phyloP scores from a whole-genome alignment of 2,797 vertebrate species.

The Moxostoma hubbsi region DNA sequence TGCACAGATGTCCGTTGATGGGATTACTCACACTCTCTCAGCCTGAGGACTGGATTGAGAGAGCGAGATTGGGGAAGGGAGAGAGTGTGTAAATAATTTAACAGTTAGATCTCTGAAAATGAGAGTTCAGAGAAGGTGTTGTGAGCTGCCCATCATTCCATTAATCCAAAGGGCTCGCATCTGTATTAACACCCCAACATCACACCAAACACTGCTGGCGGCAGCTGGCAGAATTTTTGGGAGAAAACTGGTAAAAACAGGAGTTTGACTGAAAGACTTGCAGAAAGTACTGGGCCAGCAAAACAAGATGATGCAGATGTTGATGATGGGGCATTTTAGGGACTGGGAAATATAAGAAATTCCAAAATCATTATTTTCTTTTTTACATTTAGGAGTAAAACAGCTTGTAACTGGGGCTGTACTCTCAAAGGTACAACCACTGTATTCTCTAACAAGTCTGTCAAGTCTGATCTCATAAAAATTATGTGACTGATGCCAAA shows the following conservation, averaged over 20 bases:
- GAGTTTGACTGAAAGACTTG: slow-evolving; percentile 6
- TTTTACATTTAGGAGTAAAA: no score
- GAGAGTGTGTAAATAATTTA: slow-evolving; percentile 62
- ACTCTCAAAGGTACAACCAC: no score
- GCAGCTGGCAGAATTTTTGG: slow-evolving; percentile 31
- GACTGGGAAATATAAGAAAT: not conserved
- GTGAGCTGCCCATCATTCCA: slow-evolving; percentile 53
- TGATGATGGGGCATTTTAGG: not conserved
- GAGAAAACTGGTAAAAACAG: not conserved
- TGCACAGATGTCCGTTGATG: slow-evolving; percentile 55
- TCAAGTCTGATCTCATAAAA: no score
- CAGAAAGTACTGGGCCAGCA: not conserved
- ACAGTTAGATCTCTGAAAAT: slow-evolving; percentile 59
- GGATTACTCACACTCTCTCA: slow-evolving; percentile 63
- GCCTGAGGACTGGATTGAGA: slow-evolving; percentile 38
- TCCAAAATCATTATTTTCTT: no score
- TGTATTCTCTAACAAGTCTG: no score
- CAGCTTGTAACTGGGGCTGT: no score
- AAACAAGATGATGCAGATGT: slow-evolving; percentile 3
- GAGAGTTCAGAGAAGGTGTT: slow-evolving; percentile 34
- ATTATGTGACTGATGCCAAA: no score
- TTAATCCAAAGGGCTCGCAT: slow-evolving; percentile 72
- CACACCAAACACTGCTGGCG: slow-evolving; percentile 63
- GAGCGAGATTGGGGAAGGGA: slow-evolving; percentile 6
- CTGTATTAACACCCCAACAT: slow-evolving; percentile 72